Conservation (phyloP, 2,797 vertebrate genomes). For the Pangasius djambal region DNA sequence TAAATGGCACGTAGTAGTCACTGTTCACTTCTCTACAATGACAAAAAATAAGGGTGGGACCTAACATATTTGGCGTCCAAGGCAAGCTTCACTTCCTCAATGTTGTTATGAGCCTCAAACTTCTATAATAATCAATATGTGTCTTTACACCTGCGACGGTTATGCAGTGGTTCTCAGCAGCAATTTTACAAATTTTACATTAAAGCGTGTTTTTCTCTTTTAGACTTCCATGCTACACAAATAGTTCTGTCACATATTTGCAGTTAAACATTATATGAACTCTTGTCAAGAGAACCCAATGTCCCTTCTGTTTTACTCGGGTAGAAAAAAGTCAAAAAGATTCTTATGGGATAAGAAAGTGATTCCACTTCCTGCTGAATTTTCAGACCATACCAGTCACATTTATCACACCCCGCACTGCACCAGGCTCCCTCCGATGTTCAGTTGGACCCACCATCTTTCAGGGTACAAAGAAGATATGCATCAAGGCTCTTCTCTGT, state of each 20-base stretch:
- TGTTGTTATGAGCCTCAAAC: not conserved
- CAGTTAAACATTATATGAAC: not conserved
- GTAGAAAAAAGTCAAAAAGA: not conserved
- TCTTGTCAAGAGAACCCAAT: not conserved
- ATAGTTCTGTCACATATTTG: not conserved
- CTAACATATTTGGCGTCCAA: not conserved
- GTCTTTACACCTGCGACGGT: not conserved
- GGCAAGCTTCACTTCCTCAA: not conserved
- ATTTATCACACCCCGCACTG: not conserved
- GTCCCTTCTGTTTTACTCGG: not conserved
- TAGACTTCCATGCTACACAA: not conserved
- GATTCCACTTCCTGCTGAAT: constrained; percentile 43
- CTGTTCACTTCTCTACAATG: constrained; percentile 31
- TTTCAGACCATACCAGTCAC: constrained; percentile 47
- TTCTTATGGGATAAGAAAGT: constrained; percentile 17
- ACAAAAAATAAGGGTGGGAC: constrained; percentile 17
- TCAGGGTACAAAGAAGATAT: not conserved
- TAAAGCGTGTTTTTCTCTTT: not conserved
- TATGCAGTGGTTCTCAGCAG: not conserved
- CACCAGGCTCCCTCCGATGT: not conserved
- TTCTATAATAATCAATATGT: not conserved
- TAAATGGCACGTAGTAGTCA: constrained; percentile 54
- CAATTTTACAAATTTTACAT: not conserved
- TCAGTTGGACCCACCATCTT: not conserved
- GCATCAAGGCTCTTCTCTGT: not conserved